Evolutionary conservation across 2,888 invertebrate species (phyloP).

Genomic region (Chymomyza caudatula): DNA sequence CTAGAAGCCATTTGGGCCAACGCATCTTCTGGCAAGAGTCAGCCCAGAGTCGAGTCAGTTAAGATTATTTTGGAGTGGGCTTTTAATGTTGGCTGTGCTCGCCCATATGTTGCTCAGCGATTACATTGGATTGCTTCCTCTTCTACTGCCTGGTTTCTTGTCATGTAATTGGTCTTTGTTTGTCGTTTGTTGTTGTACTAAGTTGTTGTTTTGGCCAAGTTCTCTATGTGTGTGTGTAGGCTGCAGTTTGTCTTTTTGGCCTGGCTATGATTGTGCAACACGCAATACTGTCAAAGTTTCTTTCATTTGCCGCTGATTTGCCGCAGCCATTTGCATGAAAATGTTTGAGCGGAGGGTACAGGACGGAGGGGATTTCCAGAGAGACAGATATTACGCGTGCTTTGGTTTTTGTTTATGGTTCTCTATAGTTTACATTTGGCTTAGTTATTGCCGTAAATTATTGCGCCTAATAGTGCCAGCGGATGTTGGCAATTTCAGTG

Average conservation of each 20-base stretch:
- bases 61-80: not conserved
- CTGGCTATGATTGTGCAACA: slow-evolving; percentile 64
- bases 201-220: no score
- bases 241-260: slow-evolving; percentile 35
- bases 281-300: slow-evolving; percentile 58
- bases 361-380: no score
- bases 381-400: slow-evolving; percentile 64
- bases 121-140: slow-evolving; percentile 17
- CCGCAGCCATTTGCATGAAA: slow-evolving; percentile 63
- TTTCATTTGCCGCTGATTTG: slow-evolving; percentile 62
- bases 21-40: not conserved
- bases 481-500: slow-evolving; percentile 60
- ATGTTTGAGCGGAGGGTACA: no score
- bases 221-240: slow-evolving; percentile 45
- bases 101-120: slow-evolving; percentile 1
- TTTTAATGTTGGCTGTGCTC: not conserved
- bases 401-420: slow-evolving; percentile 59
- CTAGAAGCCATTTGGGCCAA: not conserved
- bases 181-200: slow-evolving; percentile 62
- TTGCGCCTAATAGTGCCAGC: slow-evolving; percentile 39
- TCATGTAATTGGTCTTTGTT: slow-evolving; percentile 67
- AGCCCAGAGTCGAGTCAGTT: not conserved
- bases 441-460: slow-evolving; percentile 62
- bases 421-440: slow-evolving; percentile 52
- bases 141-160: slow-evolving; percentile 23